Conservation (phyloP, 2,888 invertebrate species). For the Cordilura impudica region DNA sequence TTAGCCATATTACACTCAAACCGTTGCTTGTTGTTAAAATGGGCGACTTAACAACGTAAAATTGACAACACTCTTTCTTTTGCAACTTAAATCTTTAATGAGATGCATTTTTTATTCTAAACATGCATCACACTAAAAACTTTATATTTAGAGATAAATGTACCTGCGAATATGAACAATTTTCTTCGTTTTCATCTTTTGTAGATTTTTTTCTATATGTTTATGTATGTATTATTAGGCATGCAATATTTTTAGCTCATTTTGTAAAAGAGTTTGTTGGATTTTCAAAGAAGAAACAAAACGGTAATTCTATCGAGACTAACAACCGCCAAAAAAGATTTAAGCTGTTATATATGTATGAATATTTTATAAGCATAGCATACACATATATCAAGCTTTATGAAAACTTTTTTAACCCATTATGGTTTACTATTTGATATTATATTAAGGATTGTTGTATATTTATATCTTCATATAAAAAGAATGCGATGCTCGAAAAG, state of each 20-base stretch:
- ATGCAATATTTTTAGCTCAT: conserved; percentile 10
- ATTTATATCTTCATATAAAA: no score
- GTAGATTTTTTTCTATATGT: neutral
- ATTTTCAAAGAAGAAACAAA: neutral
- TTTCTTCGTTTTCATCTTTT: neutral
- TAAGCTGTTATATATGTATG: neutral
- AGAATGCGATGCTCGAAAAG: no score
- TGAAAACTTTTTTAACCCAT: no score
- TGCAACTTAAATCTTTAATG: neutral
- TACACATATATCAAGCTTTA: no score
- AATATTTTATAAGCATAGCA: no score
- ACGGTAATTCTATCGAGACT: conserved; percentile 1
- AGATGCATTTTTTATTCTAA: conserved; percentile 10
- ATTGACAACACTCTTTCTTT: conserved; percentile 18
- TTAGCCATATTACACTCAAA: no score
- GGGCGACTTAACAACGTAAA: no score
- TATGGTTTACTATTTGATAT: no score
- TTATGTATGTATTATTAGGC: conserved; percentile 5
- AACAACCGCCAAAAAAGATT: conserved; percentile 7
- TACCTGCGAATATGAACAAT: conserved; percentile 6
- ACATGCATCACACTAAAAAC: neutral
- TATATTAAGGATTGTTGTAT: no score
- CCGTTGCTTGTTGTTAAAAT: no score
- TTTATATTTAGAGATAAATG: neutral
- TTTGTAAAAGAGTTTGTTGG: neutral